These are phyloP conservation scores for Sebastes cheni DNA, from an alignment of 2,797 vertebrate species.

Conservation along the genomic window DNA sequence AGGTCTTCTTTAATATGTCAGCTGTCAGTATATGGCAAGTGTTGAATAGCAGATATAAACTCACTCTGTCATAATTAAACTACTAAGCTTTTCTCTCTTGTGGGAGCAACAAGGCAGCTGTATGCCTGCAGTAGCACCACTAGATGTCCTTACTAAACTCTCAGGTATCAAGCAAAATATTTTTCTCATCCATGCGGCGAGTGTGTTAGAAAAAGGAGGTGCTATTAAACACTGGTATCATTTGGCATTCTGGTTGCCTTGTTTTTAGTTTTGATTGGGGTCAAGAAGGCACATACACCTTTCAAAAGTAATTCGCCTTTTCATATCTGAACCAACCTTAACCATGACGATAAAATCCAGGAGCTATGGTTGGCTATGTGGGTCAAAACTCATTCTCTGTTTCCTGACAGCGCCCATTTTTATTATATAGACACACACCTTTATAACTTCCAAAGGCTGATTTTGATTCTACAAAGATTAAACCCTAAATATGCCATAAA, in stretches of 20 bases:
- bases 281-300: not conserved
- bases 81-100: not conserved
- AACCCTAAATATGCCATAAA: not conserved
- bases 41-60: not conserved
- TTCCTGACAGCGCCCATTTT: not conserved
- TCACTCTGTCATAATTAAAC: not conserved
- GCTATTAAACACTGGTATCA: not conserved
- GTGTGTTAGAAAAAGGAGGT: not conserved
- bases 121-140: conserved; percentile 8
- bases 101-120: not conserved
- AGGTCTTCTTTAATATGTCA: not conserved
- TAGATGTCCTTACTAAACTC: conserved; percentile 35
- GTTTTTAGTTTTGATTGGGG: not conserved
- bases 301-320: not conserved
- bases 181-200: not conserved
- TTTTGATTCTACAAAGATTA: not conserved
- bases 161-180: not conserved
- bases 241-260: not conserved
- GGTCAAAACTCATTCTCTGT: not conserved
- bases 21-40: not conserved
- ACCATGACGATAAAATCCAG: conserved; percentile 11
- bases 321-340: conserved; percentile 6
- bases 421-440: not conserved
- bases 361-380: not conserved
- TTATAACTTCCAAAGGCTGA: not conserved